Conservation (phyloP, 2,888 invertebrate genomes). For the Allolobophora icterica region DNA sequence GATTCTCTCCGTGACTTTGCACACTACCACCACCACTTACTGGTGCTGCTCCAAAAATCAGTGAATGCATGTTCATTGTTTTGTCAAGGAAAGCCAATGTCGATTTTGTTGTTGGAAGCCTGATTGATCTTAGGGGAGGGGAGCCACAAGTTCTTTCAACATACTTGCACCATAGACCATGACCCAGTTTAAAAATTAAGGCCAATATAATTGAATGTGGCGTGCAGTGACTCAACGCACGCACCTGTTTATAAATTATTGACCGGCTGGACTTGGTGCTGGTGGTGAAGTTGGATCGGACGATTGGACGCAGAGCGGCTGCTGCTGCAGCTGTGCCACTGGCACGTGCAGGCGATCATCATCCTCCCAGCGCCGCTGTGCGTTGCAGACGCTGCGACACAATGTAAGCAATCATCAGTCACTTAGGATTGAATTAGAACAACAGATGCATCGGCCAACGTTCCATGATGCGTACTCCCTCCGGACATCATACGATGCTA, state of each 20-base stretch:
- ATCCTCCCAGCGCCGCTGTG: background rate
- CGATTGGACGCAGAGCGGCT: background rate
- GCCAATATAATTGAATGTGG: background rate
- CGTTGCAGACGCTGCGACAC: background rate
- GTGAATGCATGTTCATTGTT: too few species aligned
- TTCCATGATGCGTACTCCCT: background rate
- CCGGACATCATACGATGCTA: background rate
- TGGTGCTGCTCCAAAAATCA: too few species aligned
- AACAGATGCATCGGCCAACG: background rate
- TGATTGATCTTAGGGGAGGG: background rate
- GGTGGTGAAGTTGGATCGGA: background rate
- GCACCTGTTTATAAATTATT: background rate
- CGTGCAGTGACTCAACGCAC: background rate
- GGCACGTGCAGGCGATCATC: background rate
- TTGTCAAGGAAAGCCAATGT: background rate
- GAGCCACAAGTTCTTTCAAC: too few species aligned
- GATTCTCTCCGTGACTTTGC: too few species aligned
- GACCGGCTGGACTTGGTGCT: background rate
- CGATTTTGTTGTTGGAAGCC: background rate
- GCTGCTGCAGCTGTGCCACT: background rate
- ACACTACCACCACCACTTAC: too few species aligned
- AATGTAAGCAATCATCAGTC: background rate
- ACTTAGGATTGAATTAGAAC: background rate
- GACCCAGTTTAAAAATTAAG: conserved; percentile 9
- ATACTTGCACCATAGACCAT: background rate